Base-by-base conservation (phyloP, 2,888 invertebrate genomes). In the Emmelina monodactyla region DNA sequence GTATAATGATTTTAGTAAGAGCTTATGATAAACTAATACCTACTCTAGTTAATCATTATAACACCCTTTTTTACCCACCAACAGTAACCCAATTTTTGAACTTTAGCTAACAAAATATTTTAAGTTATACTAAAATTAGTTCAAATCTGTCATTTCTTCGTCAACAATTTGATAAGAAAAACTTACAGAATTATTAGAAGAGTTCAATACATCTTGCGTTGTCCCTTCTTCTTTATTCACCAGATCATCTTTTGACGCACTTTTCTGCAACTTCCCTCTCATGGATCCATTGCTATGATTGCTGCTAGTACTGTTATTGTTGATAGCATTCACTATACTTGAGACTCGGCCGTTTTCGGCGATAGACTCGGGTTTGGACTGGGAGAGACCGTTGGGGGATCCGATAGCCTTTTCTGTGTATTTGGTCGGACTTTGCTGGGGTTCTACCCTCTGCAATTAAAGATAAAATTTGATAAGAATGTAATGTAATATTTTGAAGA, bases 131-230 rank as follows among this genome's bases (percentile, higher is more conserved):
- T n/a, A n/a, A n/a, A n/a, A n/a, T n/a, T n/a, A n/a, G n/a, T n/a
- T n/a, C n/a, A n/a, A n/a, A n/a, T n/a, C n/a, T n/a, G n/a, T n/a
- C n/a, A n/a, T n/a, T n/a, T n/a, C n/a, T n/a, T n/a, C n/a, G n/a
- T n/a, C n/a, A n/a, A n/a, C n/a, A n/a, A n/a, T n/a, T n/a, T n/a
- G n/a, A n/a, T n/a, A n/a, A n/a, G n/a, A n/a, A 14, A 35, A 16
- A 60, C 71, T 67, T 50, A 81, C 81, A 44, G 81, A 79, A 57
- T 62, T 71, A 40, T 70, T 64, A 7, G 79, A 80, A 11, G 70
- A 60, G 52, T 81, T 81, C 11, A 81, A 54, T 36, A 68, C 68
- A 28, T 80, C 80, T 44, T 79, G 72, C 34, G 71, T 40, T 12
- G 62, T 59, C 33, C 53, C 79, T 1, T 52, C 50, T 9, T 79